phyloP scores from a whole-genome alignment of 1,140 invertebrate species.

The Calliphora vicina region DNA sequence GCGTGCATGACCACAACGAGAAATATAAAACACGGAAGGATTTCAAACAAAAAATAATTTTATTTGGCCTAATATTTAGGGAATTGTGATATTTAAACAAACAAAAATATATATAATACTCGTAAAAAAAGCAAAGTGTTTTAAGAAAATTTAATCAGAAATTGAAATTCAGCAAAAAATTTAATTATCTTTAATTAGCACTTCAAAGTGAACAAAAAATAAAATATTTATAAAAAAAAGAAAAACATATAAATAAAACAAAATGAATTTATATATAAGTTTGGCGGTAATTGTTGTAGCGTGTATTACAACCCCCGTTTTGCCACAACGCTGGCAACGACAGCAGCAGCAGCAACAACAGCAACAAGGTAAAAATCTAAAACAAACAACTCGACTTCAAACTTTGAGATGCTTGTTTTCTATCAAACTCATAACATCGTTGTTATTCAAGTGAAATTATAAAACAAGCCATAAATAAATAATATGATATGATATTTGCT shows the following conservation, averaged over 20 bases:
- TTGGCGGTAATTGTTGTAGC: conserved; percentile 2
- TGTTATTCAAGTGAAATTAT: background rate
- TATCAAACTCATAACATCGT: too few species aligned
- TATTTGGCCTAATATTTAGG: too few species aligned
- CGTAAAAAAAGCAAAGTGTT: background rate
- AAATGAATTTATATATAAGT: background rate
- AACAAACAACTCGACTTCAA: background rate
- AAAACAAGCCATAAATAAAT: background rate
- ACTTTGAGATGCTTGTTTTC: too few species aligned
- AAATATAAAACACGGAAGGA: background rate
- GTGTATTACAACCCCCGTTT: background rate
- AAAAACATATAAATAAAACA: background rate
- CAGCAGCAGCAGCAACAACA: background rate
- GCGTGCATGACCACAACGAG: background rate
- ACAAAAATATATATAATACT: too few species aligned
- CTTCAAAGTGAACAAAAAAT: background rate
- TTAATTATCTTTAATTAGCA: background rate
- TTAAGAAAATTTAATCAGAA: background rate
- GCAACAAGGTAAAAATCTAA: background rate
- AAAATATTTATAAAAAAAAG: conserved; percentile 3
- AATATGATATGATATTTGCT: background rate
- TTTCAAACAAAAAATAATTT: background rate
- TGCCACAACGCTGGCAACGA: background rate
- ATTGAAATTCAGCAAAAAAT: background rate
- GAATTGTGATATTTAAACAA: too few species aligned